Percentiles rank a stretch among this genome's conserved stretches.
These are phyloP conservation scores for Oncorhynchus masou DNA, from an alignment of 2,113 vertebrate genomes.

Conservation along the genomic window DNA sequence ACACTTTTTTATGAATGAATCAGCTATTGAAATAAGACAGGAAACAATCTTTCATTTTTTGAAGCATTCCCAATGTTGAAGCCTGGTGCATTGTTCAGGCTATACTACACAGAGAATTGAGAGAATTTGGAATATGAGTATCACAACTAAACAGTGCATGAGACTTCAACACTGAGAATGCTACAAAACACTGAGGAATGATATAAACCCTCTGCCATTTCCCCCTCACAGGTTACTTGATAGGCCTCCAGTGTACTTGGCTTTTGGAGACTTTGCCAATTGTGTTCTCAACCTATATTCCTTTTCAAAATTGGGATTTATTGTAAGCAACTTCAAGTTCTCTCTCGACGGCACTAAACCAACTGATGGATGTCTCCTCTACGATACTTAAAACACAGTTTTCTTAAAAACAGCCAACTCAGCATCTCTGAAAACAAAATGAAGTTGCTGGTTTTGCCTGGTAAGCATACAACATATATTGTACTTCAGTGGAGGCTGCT, in stretches of 20 bases:
- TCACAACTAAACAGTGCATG: no score
- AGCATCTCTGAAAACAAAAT: conserved; percentile 46
- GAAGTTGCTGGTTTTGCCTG: conserved; percentile 22
- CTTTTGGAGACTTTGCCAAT: no score
- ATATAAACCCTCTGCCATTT: background rate
- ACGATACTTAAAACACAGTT: conserved; percentile 39
- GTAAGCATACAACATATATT: background rate
- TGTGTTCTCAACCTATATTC: background rate
- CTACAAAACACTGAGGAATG: no score
- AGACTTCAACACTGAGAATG: no score
- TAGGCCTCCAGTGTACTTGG: no score
- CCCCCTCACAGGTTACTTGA: no score
- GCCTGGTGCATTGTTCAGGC: no score
- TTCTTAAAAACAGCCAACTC: conserved; percentile 47
- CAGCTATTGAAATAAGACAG: background rate
- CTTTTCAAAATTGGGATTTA: background rate
- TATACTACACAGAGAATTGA: no score
- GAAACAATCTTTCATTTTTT: no score
- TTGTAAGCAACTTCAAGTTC: background rate
- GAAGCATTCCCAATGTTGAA: no score
- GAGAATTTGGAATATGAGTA: no score
- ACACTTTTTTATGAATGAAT: background rate
- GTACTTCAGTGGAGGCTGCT: background rate
- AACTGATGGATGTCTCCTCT: conserved; percentile 34
- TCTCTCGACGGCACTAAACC: conserved; percentile 31